These are phyloP conservation scores for Monoplex corrugatus DNA, from an alignment of 2,888 invertebrate genomes.

Conservation along the genomic window DNA sequence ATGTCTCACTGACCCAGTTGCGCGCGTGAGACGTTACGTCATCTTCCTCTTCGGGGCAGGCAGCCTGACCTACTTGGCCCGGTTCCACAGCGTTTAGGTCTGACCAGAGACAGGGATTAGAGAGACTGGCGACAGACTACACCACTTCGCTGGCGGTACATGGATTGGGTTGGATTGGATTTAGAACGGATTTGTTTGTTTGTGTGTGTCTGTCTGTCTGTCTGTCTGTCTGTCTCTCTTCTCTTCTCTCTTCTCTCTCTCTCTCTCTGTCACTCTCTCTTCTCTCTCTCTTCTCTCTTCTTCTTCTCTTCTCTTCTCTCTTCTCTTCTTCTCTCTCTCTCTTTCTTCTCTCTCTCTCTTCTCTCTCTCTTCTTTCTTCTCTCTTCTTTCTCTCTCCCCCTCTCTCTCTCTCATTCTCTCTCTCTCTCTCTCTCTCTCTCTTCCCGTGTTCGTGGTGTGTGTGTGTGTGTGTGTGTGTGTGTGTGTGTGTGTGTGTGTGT, in stretches of 20 bases:
- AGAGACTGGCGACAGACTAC: no score
- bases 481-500: not conserved
- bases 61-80: no score
- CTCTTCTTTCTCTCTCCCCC: not conserved
- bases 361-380: not conserved
- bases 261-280: not conserved
- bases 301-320: not conserved
- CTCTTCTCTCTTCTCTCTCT: not conserved
- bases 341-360: not conserved
- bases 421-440: slow-evolving; percentile 34
- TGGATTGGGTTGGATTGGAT: no score
- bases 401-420: slow-evolving; percentile 30
- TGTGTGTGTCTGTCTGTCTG: not conserved
- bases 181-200: no score
- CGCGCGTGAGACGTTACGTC: not conserved
- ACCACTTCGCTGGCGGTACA: no score
- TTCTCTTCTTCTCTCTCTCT: not conserved
- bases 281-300: not conserved
- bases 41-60: no score
- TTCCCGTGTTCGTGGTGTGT: not conserved
- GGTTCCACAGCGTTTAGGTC: not conserved
- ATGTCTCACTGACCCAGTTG: not conserved
- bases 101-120: no score
- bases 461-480: not conserved
- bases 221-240: not conserved